Conservation (phyloP, 2,113 vertebrate species). For the Otis tarda region DNA sequence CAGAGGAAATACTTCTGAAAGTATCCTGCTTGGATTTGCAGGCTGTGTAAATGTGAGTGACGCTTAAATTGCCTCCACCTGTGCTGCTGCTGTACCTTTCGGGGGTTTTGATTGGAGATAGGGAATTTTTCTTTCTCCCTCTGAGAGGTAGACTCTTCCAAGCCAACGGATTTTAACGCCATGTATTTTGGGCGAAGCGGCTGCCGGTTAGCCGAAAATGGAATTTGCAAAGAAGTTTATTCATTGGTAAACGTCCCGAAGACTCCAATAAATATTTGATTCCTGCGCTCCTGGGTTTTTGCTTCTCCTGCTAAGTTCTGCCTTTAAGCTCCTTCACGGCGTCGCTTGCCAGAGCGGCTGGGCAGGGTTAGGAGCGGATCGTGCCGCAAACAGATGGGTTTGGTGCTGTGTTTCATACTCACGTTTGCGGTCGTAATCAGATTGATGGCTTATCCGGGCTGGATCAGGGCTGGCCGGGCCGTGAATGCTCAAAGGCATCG, state of each 20-base stretch:
- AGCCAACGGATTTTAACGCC: not conserved
- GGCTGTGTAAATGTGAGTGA: not conserved
- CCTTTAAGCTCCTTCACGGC: not conserved
- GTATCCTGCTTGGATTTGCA: not conserved
- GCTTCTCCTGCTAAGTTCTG: not conserved
- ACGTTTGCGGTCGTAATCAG: not conserved
- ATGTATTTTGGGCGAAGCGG: not conserved
- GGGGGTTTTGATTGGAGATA: not conserved
- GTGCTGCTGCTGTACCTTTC: not conserved
- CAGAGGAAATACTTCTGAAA: not conserved
- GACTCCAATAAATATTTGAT: not conserved
- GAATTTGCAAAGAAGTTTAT: not conserved
- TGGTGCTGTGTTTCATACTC: not conserved
- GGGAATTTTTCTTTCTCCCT: not conserved
- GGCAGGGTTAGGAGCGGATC: not conserved
- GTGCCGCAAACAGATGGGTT: not conserved
- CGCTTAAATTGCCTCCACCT: not conserved
- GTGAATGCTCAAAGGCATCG: conserved; percentile 5
- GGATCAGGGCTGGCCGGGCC: not conserved
- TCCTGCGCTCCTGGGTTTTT: not conserved
- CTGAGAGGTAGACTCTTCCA: not conserved
- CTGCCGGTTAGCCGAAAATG: not conserved
- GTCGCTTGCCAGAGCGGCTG: not conserved
- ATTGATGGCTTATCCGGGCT: not conserved
- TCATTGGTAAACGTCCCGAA: not conserved